Conservation (phyloP, 35 echinoderm and acorn worm genomes). For the Anneissia japonica region DNA sequence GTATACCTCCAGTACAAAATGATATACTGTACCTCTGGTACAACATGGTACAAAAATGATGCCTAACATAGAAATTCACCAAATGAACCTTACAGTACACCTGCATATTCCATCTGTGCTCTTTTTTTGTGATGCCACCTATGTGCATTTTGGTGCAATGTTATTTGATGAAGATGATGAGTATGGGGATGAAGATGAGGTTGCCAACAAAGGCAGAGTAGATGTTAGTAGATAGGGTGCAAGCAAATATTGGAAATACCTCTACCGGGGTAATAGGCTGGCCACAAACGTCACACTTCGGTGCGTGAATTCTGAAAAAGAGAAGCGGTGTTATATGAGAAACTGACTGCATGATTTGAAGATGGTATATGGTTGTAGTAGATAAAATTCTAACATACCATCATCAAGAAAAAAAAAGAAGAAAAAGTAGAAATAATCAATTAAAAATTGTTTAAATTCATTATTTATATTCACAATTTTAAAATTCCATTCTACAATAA, state of each 20-base stretch:
- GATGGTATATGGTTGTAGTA: not conserved
- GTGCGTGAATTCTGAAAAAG: conserved; percentile 72
- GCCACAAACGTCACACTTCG: conserved; percentile 89
- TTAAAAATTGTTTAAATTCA: too few species aligned
- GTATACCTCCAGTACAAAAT: too few species aligned
- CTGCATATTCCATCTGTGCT: not conserved
- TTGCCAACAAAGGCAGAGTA: not conserved
- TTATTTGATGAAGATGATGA: not conserved
- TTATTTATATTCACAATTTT: too few species aligned
- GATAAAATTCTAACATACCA: too few species aligned
- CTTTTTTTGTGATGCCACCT: not conserved
- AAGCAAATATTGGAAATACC: conserved; percentile 54
- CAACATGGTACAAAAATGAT: too few species aligned
- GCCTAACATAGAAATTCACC: not conserved
- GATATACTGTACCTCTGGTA: too few species aligned
- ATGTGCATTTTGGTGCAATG: not conserved
- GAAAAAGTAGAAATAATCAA: too few species aligned
- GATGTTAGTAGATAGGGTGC: not conserved
- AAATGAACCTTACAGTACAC: not conserved
- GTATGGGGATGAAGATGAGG: not conserved
- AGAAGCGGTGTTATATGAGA: not conserved
- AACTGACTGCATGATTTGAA: not conserved
- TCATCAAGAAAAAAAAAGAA: too few species aligned
- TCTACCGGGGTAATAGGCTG: conserved; percentile 95
- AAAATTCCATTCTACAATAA: too few species aligned